Base-by-base conservation (phyloP, 23 tunicate species). In the Diplosoma virens region DNA sequence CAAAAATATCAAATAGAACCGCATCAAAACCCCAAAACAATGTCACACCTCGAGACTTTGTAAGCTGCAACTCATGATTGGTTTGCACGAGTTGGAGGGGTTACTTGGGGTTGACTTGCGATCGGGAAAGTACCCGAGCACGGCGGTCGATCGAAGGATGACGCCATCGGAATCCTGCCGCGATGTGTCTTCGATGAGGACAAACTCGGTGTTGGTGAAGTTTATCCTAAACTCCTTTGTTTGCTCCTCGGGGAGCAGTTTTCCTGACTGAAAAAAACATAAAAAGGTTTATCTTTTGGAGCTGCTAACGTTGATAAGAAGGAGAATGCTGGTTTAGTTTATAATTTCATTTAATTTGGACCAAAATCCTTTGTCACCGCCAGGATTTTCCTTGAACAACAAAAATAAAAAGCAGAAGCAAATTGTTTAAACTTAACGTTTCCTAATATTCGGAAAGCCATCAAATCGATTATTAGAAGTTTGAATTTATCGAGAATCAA, bases 151-250 rank as follows among this genome's bases (percentile, higher is more conserved):
- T 7, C 96, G 90, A 53, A 95, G 81, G 9, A 89, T 95, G 71
- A 95, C 84, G 25, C 93, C 99, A 59, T 89, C 87, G 11, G 96
- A 81, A 37, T 89, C 87, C 1, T 78, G 17, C 1, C 60, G 16
- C 5, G 85, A 47, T 30, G 71, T 3, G 47, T 84, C 82, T 33
- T 89, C 83, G n/a, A 86, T 71, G 33, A 95, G 37, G 5, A 95
- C 96, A 66, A 95, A 95, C 76, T 95, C 99, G 21, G 99, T 95
- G 45, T 86, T 67, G 36, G 95, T 86, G 61, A 95, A 75, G 79
- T 77, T 86, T 36, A 86, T 22, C 32, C 73, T 89, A 35, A 95
- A 30, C 54, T 81, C 79, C 1, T 47, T 70, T 25, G 47, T 48
- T 28, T 67, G 66, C 11, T 47, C 58, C 25, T 56, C 92, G 1